Conservation (phyloP, 1,140 invertebrate species). For the Leptonema lineaticorne region DNA sequence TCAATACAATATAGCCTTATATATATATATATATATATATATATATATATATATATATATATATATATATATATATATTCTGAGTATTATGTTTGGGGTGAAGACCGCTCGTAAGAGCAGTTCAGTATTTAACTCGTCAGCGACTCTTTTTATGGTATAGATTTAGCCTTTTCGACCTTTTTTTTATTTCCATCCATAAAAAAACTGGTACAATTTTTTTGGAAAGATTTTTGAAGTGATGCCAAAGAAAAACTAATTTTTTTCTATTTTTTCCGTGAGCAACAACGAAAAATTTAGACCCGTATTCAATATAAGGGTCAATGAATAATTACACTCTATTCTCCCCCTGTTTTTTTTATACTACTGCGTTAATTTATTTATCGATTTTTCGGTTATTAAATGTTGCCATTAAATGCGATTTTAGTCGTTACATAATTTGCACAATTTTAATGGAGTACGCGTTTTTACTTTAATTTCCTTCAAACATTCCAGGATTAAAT, state of each 20-base stretch:
- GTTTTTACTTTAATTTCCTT: neutral
- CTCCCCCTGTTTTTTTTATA: neutral
- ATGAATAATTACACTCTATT: too few species aligned
- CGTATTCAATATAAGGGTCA: neutral
- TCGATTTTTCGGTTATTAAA: neutral
- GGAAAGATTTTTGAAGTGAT: conserved; percentile 15
- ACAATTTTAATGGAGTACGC: neutral
- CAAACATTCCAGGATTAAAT: neutral
- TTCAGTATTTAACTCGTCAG: conserved; percentile 16
- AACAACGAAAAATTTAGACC: neutral
- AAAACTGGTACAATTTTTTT: neutral
- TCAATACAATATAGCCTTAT: too few species aligned
- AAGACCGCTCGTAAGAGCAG: neutral
- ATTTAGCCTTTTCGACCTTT: conserved; percentile 14
- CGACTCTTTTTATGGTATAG: conserved; percentile 12
- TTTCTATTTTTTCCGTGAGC: too few species aligned
- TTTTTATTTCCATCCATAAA: conserved; percentile 6
- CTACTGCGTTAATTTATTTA: neutral
- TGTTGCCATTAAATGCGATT: neutral
- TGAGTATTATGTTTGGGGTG: too few species aligned
- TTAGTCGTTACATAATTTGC: neutral
- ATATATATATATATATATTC: too few species aligned
- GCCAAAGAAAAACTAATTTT: conserved; percentile 2
- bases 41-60: too few species aligned
- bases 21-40: too few species aligned